Percentiles rank a stretch among this genome's conserved stretches.
phyloP scores from a whole-genome alignment of 2,888 invertebrate genomes.

The Nymphalis polychloros region DNA sequence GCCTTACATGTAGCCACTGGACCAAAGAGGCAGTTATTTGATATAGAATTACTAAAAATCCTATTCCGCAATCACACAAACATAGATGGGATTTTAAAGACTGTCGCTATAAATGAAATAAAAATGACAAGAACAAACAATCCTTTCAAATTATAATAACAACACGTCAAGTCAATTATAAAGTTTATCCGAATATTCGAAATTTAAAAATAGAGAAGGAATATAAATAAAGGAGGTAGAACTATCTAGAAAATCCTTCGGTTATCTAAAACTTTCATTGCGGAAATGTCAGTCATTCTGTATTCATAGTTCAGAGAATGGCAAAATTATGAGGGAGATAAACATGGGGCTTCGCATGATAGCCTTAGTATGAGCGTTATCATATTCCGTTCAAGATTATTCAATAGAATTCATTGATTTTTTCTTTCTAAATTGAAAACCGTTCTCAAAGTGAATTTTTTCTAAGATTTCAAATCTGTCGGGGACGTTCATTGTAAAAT shows the following conservation, averaged over 20 bases:
- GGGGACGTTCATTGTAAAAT: neutral
- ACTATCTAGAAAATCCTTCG: slow-evolving; percentile 23
- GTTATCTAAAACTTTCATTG: slow-evolving; percentile 30
- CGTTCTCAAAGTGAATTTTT: neutral
- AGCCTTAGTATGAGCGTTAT: slow-evolving; percentile 20
- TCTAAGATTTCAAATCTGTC: neutral
- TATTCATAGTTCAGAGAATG: slow-evolving; percentile 30
- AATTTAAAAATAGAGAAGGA: neutral
- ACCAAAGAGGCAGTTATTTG: too few relatives aligned
- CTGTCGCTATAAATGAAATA: neutral
- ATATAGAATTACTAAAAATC: too few relatives aligned
- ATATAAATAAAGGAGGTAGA: slow-evolving; percentile 16
- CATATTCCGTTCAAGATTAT: slow-evolving; percentile 28
- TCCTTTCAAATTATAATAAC: neutral
- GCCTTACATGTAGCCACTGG: too few relatives aligned
- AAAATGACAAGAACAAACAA: neutral
- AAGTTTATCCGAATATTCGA: neutral
- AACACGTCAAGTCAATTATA: neutral
- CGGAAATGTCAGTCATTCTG: slow-evolving; percentile 32
- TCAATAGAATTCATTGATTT: neutral
- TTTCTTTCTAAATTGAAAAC: neutral
- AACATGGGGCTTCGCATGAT: slow-evolving; percentile 16
- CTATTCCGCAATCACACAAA: too few relatives aligned
- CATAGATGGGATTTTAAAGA: neutral
- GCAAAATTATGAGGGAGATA: slow-evolving; percentile 32